phyloP scores from a whole-genome alignment of 2,888 invertebrate species.

The Cephalotes varians region DNA sequence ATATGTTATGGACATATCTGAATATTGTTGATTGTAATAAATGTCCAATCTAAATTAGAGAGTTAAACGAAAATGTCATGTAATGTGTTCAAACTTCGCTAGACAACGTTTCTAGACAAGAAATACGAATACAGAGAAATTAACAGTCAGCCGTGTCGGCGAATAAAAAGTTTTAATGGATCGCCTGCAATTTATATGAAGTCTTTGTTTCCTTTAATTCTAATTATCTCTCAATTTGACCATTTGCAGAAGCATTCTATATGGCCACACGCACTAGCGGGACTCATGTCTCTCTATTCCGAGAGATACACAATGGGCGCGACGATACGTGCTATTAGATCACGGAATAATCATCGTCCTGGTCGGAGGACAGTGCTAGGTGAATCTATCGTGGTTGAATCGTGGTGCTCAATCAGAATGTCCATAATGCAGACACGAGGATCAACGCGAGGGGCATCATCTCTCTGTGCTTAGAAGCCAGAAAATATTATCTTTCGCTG shows the following conservation, averaged over 20 bases:
- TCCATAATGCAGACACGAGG: conserved; percentile 12
- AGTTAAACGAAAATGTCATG: background rate
- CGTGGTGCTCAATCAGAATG: conserved; percentile 29
- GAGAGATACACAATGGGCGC: conserved; percentile 34
- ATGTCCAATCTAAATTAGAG: background rate
- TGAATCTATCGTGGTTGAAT: conserved; percentile 34
- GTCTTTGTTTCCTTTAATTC: background rate
- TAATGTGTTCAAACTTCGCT: background rate
- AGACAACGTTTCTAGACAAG: background rate
- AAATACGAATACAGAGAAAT: background rate
- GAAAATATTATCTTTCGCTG: conserved; percentile 51
- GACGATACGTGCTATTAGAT: conserved; percentile 48
- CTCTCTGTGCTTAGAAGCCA: conserved; percentile 43
- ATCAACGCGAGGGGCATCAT: background rate
- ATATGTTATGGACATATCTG: background rate
- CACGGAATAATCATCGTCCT: conserved; percentile 50
- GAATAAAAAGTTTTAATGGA: background rate
- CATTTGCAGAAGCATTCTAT: background rate
- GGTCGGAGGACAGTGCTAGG: conserved; percentile 27
- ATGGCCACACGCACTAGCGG: background rate
- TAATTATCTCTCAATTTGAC: background rate
- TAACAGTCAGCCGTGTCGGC: background rate
- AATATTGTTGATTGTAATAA: background rate
- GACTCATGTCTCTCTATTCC: conserved; percentile 40
- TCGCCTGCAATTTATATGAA: background rate